These are phyloP conservation scores for Malacoctenus gilli DNA, from an alignment of 2,797 vertebrate species.

Conservation along the genomic window DNA sequence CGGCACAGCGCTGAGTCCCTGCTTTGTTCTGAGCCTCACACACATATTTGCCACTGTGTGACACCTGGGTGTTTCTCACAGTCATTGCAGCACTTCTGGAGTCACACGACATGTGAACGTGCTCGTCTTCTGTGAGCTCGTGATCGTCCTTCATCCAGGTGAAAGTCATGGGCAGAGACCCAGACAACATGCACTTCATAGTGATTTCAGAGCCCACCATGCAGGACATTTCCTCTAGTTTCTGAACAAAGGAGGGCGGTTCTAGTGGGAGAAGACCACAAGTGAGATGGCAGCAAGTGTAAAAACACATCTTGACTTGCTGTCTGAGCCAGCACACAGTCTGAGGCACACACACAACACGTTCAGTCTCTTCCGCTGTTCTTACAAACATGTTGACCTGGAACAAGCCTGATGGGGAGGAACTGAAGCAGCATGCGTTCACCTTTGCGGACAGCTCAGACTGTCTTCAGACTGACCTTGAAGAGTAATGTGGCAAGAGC, in stretches of 20 bases:
- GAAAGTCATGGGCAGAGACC: constrained; percentile 90
- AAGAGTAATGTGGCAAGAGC: constrained; percentile 85
- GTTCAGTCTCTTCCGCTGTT: no score
- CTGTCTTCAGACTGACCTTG: constrained; percentile 88
- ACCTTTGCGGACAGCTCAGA: no score
- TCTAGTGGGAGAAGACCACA: constrained; percentile 82
- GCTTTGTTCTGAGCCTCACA: constrained; percentile 94
- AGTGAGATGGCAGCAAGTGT: constrained; percentile 23
- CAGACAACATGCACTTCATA: constrained; percentile 90
- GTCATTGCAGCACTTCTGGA: constrained; percentile 85
- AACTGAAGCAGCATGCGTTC: background rate
- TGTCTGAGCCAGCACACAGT: no score
- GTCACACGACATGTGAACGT: constrained; percentile 90
- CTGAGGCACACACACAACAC: no score
- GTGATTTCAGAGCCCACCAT: constrained; percentile 87
- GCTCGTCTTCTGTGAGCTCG: constrained; percentile 88
- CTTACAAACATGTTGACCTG: no score
- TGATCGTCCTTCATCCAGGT: constrained; percentile 91
- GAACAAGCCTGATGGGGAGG: no score
- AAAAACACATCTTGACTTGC: background rate
- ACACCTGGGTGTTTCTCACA: constrained; percentile 88
- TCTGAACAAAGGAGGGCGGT: constrained; percentile 90
- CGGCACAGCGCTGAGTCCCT: constrained; percentile 90
- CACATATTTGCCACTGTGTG: constrained; percentile 91
- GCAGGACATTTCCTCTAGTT: constrained; percentile 88